phyloP scores from a whole-genome alignment of 2,888 invertebrate species.

The Cerastoderma edule region DNA sequence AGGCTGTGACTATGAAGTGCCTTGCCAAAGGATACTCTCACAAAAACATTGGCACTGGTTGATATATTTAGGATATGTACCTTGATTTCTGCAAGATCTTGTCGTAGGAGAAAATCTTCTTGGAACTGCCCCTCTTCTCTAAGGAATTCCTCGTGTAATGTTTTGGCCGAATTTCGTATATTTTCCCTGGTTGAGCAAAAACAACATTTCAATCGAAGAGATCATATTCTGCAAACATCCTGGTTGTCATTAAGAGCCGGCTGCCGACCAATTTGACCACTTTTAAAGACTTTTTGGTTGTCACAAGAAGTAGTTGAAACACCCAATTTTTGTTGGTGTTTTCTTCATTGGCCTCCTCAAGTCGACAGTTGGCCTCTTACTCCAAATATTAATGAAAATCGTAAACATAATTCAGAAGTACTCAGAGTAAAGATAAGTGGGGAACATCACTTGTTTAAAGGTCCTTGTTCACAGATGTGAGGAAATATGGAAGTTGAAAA shows the following conservation, averaged over 20 bases:
- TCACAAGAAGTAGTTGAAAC: neutral
- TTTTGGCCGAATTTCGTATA: neutral
- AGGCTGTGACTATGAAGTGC: no score
- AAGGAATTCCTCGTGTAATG: neutral
- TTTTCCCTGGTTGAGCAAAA: constrained; percentile 1
- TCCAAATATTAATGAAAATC: no score
- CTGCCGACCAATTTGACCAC: no score
- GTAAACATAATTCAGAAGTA: no score
- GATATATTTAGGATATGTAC: no score
- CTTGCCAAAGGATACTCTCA: no score
- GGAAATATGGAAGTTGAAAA: no score
- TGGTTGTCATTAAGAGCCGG: no score
- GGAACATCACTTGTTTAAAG: no score
- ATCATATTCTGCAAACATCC: neutral
- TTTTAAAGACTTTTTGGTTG: neutral
- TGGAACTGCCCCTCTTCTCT: neutral
- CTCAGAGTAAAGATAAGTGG: no score
- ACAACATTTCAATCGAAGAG: neutral
- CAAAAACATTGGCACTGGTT: no score
- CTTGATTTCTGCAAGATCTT: neutral
- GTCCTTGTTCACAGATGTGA: no score
- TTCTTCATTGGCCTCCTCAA: constrained; percentile 3
- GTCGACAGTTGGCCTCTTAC: neutral
- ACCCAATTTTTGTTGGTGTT: neutral
- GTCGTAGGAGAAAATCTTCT: neutral